Evolutionary conservation across 2,113 vertebrate genomes (phyloP), one percentile per base, ranked within the genome.

Genomic region (Anhinga rufa): DNA sequence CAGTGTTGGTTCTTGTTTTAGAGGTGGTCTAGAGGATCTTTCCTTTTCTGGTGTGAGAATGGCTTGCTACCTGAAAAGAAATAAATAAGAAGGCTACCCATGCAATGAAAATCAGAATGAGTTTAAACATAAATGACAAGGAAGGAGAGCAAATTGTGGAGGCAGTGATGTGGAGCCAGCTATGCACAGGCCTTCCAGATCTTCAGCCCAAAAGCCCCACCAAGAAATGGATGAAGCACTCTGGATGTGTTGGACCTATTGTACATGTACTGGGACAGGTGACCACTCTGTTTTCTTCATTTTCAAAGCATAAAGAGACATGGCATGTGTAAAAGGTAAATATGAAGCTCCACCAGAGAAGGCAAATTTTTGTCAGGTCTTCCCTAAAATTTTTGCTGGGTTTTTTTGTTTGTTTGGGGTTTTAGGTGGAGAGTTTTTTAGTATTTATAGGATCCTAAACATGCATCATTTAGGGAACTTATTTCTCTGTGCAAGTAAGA

Each of bases 71-170:
- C 32, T 46, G 29, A 64, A 49, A 69, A 65, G 0, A 80, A 71
- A 76, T 10, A 3, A 5, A 34, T 18, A 20, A 29, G 10, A 52
- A 69, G 20, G 20, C 10, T 60, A 26, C 5, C 3, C 0, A 1
- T 24, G 13, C 10, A 44, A 16, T 40, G 55, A 62, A 91, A 54
- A 57, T 25, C 42, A 68, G 17, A 71, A 84, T 29, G 4, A 70
- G 4, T 38, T 87, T 51, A 26, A 87, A 81, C 6, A 40, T 25
- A 61, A 74, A 57, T 62, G 4, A 54, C 13, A n/a, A 40, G 14
- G 20, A 80, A 91, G 5, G 4, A 40, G 6, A 58, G 5, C 4
- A 75, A 57, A 48, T 6, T 18, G 9, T 46, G 31, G 40, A 54
- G 19, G 3, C 14, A 60, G 9, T 12, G 31, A 44, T 5, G 4